phyloP scores from a whole-genome alignment of 2,113 vertebrate genomes.

The Proteles cristata region DNA sequence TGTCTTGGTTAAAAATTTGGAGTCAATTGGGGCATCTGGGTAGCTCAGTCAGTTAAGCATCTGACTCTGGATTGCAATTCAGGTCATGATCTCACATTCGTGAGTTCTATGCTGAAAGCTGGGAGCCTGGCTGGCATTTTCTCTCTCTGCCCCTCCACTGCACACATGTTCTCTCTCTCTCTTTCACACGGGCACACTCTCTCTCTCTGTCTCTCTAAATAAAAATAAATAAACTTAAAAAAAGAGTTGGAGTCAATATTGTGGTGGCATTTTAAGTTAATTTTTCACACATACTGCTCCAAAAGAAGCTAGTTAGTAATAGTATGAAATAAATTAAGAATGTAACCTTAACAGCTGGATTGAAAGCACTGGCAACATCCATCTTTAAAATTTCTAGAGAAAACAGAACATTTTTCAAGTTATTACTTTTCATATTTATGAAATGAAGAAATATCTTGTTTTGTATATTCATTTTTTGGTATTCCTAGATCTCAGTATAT shows the following conservation, averaged over 20 bases:
- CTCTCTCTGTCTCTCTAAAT: too few species aligned
- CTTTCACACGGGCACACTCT: too few species aligned
- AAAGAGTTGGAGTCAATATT: not conserved
- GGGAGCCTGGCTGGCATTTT: too few species aligned
- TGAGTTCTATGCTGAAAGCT: too few species aligned
- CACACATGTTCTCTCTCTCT: too few species aligned
- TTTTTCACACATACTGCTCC: not conserved
- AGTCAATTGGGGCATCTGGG: not conserved
- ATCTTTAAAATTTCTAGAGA: not conserved
- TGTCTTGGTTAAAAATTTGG: not conserved
- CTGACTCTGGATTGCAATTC: too few species aligned
- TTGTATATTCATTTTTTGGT: not conserved
- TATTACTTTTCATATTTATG: not conserved
- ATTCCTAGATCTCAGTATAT: not conserved
- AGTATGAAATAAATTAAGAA: conserved; percentile 5
- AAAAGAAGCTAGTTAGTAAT: not conserved
- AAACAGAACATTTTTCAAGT: not conserved
- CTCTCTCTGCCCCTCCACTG: too few species aligned
- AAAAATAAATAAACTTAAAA: too few species aligned
- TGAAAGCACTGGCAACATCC: not conserved
- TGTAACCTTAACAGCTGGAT: not conserved
- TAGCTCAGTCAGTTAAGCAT: too few species aligned
- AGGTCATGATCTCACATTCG: too few species aligned
- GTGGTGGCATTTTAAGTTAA: not conserved
- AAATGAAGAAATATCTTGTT: conserved; percentile 19